Base-by-base conservation (phyloP, 1,140 invertebrate species). In the Bombus waltoni region DNA sequence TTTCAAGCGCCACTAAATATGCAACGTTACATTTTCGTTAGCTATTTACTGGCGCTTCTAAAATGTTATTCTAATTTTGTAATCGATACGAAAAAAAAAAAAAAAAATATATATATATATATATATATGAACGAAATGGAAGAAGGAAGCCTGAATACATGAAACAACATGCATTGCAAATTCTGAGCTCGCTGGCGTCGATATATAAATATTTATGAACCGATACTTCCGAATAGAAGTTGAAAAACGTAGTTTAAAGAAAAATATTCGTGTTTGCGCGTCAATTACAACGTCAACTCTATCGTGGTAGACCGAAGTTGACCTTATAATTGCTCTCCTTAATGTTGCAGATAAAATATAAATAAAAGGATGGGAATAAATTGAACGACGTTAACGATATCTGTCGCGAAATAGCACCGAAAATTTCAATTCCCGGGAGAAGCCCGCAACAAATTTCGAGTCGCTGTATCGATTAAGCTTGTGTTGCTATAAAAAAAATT, bases 271-370 rank as follows among this genome's bases (percentile, higher is more conserved):
- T 22, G 32, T 68, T 22, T 8, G 32, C 0, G 8, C 11, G 18
- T 32, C 32, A 68, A 35, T 68, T 35, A 35, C 8, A 35, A 68
- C 18, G 28, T 35, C n/a, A 35, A 35, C n/a, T 35, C 15, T 22
- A 9, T 3, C 1, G 0, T 22, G 18, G 0, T 68, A 18, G 22
- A 35, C n/a, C 11, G n/a, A 65, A 32, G 1, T 32, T n/a, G 22
- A 13, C 2, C 28, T n/a, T 13, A n/a, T n/a, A 62, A 62, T 62
- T 13, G 11, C 4, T n/a, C 28, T 62, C 28, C 1, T n/a, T n/a
- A 62, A n/a, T n/a, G 59, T 62, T 53, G 6, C 47, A 22, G 18
- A 22, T 3, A 6, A 53, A 22, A 53, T 22, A 22, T 22, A 32
- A 32, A 53, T 53, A 8, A 22, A 53, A 53, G 47, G 22, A 22